These are phyloP conservation scores for Bufo gargarizans DNA, from an alignment of 2,113 vertebrate species.

Conservation along the genomic window DNA sequence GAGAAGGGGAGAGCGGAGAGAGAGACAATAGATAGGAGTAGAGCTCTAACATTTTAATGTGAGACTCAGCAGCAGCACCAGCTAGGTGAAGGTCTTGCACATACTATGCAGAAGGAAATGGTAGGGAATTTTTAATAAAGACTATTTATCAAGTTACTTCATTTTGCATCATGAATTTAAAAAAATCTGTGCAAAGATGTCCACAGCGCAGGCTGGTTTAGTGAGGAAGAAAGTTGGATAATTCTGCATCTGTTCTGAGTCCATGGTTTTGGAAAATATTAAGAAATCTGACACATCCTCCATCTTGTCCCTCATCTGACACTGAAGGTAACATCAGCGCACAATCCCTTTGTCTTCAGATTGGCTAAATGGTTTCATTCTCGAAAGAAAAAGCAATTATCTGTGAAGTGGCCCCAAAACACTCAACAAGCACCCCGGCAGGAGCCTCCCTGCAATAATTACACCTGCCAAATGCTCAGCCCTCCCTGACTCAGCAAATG, in stretches of 20 bases:
- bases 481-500: conserved; percentile 46
- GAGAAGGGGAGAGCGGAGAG: too few relatives aligned
- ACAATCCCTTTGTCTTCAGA: not conserved
- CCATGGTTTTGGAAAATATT: not conserved
- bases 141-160: too few relatives aligned
- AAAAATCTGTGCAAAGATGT: too few relatives aligned
- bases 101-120: too few relatives aligned
- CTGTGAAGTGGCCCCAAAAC: conserved; percentile 38
- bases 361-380: conserved; percentile 36
- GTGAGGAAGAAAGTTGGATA: too few relatives aligned
- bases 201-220: too few relatives aligned
- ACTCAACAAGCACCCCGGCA: conserved; percentile 21
- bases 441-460: conserved; percentile 17
- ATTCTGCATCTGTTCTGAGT: not conserved
- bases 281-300: not conserved
- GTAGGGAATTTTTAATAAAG: too few relatives aligned
- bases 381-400: conserved; percentile 42
- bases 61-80: too few relatives aligned
- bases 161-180: too few relatives aligned
- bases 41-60: too few relatives aligned
- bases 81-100: too few relatives aligned
- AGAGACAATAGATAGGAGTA: too few relatives aligned
- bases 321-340: not conserved
- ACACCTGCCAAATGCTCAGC: conserved; percentile 34
- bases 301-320: not conserved